Conservation (phyloP, 2,113 vertebrate species). For the Xenus cinereus region DNA sequence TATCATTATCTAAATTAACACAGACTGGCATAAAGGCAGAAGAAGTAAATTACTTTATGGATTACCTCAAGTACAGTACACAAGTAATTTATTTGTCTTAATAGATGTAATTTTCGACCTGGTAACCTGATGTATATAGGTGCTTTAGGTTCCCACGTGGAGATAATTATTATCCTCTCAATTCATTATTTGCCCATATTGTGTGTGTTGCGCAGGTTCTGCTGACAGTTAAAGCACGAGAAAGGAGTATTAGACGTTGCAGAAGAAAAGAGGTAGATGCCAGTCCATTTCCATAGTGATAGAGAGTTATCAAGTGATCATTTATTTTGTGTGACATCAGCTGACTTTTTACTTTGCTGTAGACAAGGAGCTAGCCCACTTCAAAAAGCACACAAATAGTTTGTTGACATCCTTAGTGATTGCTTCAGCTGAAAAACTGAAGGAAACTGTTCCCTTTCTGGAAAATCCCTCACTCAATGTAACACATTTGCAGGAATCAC, state of each 20-base stretch:
- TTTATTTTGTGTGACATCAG: not conserved
- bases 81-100: slow-evolving; percentile 28
- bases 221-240: not conserved
- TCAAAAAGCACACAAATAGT: not conserved
- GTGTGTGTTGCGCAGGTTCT: not conserved
- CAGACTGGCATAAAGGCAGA: slow-evolving; percentile 22
- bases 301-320: not conserved
- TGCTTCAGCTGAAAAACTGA: not conserved
- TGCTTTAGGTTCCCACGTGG: not conserved
- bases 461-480: not conserved
- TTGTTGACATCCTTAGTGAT: not conserved
- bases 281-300: not conserved
- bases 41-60: slow-evolving; percentile 50
- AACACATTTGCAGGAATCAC: not conserved
- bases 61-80: slow-evolving; percentile 15
- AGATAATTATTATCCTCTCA: slow-evolving; percentile 1
- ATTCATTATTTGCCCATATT: not conserved
- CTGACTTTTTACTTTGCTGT: not conserved
- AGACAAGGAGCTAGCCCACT: not conserved
- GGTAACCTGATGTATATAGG: not conserved
- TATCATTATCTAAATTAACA: slow-evolving; percentile 62
- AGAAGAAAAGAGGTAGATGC: not conserved
- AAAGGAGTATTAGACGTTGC: not conserved
- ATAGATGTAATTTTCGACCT: not conserved
- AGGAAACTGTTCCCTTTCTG: not conserved